Evolutionary conservation across 2,113 vertebrate genomes (phyloP), one percentile per base, ranked within the genome.

Genomic region (Oreotrochilus melanogaster): DNA sequence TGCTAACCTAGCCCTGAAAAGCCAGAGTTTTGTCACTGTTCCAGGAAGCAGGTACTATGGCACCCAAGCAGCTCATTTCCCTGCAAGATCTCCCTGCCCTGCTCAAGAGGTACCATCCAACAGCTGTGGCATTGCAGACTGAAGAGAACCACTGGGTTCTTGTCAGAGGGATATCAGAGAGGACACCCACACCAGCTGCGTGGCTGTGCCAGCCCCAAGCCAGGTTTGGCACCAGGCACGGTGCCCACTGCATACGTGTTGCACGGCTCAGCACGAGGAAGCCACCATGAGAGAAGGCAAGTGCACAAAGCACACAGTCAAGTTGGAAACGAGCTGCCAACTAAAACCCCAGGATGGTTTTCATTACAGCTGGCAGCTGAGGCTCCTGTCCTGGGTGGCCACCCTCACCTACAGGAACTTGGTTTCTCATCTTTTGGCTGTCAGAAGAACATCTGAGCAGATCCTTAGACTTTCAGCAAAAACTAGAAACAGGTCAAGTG

Each of bases 151-250:
- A 0, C 1, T 4, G 31, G 74, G 54, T 3, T 48, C 72, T 50
- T 12, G 8, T 35, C 56, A 27, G 33, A 39, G 28, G 39, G 39
- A 45, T 8, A 18, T 70, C 76, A 57, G 35, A 11, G 56, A 24
- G 47, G 88, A n/a, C 0, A 2, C 76, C 37, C 13, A 8, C 22
- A 58, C 11, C 19, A 16, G 51, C 45, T 11, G 37, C 39, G 21
- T 28, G 18, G 23, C 73, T 9, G n/a, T 1, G 10, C 42, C 2
- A 35, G 62, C 7, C 70, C 66, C 67, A 22, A 0, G 2, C 56
- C 65, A 8, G 0, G 0, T 18, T 2, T 7, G 2, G 71, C 45
- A 50, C n/a, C 54, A 61, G 74, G 66, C 62, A 24, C 1, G 0
- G n/a, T 22, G 78, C 71, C 35, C 50, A 1, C 58, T 11, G 31